Base-by-base conservation (phyloP, 2,797 vertebrate species). In the Galagoides demidoff region DNA sequence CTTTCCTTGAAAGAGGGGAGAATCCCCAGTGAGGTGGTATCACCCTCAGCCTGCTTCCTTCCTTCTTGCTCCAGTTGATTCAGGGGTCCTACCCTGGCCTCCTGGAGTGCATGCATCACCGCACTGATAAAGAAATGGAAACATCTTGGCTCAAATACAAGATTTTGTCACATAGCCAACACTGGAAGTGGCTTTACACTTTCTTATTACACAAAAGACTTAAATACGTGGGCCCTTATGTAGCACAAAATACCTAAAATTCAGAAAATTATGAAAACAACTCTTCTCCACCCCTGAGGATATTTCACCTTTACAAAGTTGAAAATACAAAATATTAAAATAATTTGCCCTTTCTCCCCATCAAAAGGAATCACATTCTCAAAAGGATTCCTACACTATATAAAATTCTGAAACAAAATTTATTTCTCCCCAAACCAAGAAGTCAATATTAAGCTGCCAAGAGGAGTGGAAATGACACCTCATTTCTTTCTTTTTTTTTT, bases 291-390 rank as follows among this genome's bases (percentile, higher is more conserved):
- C 94, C 96, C 97, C 97, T 96, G 97, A 97, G 97, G 85, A 97
- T 92, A 96, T 95, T 96, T 97, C 92, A 95, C 95, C 91, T 96
- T 90, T 96, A 97, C 73, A 96, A 97, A 97, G 94, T 96, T 88
- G 93, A 96, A 97, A 97, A 98, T 97, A 97, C 86, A 97, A 97
- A 97, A 96, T 94, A 97, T 83, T 93, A 97, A 96, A 98, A 98
- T 96, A 97, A 97, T 95, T 92, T 97, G 95, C 96, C 96, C 96
- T 96, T 95, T 97, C 95, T 96, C 93, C 96, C 95, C 89, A 97
- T 96, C 96, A 95, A 97, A 97, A 97, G 94, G 96, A 97, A 97
- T 97, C 96, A 96, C 78, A 84, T 93, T 97, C 93, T 96, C 92
- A 81, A 95, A 97, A 97, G 89, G 92, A 97, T 97, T 95, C 97